A percentile compares a stretch with the other conserved stretches of the same genome.
Evolutionary conservation across 2,797 vertebrate genomes (phyloP).

Genomic region (Spondyliosoma cantharus): DNA sequence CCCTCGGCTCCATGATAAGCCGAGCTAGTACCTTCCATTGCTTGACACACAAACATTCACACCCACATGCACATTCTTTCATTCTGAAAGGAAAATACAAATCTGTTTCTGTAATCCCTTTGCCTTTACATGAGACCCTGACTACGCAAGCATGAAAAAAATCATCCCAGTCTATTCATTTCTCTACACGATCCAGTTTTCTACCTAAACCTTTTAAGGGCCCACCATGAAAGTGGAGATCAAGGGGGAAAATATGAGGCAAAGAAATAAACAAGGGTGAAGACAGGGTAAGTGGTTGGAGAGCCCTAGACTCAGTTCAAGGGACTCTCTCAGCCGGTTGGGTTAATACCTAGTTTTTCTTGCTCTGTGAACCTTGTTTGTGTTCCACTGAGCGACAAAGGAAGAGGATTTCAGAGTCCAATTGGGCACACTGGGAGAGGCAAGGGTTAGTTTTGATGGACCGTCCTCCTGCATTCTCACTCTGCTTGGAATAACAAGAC

Average conservation of each 20-base stretch:
- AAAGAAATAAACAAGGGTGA: slow-evolving; percentile 22
- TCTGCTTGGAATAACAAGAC: slow-evolving; percentile 45
- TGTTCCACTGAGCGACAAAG: slow-evolving; percentile 44
- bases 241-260: slow-evolving; percentile 37
- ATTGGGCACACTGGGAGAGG: slow-evolving; percentile 60
- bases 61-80: background rate
- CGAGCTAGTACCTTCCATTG: slow-evolving; percentile 5
- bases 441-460: slow-evolving; percentile 64
- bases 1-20: slow-evolving; percentile 46
- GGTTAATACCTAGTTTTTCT: slow-evolving; percentile 41
- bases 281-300: background rate
- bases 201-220: slow-evolving; percentile 60
- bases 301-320: slow-evolving; percentile 25
- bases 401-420: slow-evolving; percentile 46
- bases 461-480: slow-evolving; percentile 47
- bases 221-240: slow-evolving; percentile 64
- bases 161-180: slow-evolving; percentile 43
- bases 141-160: slow-evolving; percentile 24
- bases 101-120: slow-evolving; percentile 67
- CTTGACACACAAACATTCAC: background rate
- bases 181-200: slow-evolving; percentile 68
- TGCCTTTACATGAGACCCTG: slow-evolving; percentile 54
- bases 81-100: slow-evolving; percentile 36
- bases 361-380: slow-evolving; percentile 49
- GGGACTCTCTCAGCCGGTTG: background rate